A percentile compares a stretch with the other conserved stretches of the same genome.
Evolutionary conservation across 1,140 invertebrate genomes (phyloP).

Genomic region (Aphis craccivora): DNA sequence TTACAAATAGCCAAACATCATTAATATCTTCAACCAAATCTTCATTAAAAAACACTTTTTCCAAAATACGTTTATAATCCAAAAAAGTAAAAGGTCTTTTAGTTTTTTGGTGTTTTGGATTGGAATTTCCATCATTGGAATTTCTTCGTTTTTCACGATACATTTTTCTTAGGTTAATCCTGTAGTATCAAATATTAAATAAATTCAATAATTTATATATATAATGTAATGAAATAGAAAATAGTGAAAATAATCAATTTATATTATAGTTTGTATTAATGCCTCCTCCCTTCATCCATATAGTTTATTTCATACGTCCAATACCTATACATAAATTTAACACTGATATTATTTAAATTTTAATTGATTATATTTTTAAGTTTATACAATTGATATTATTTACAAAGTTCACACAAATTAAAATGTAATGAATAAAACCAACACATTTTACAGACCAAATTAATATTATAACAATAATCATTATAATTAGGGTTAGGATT

Average conservation of each 20-base stretch:
- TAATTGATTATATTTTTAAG: slow-evolving; percentile 32
- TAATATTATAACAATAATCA: not conserved
- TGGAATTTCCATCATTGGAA: not conserved
- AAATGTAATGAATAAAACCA: slow-evolving; percentile 2
- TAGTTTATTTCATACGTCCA: not conserved
- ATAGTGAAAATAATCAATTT: not conserved
- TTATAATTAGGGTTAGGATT: not conserved
- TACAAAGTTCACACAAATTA: not conserved
- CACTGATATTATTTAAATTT: not conserved
- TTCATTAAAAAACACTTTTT: slow-evolving; percentile 53
- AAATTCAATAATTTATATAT: not conserved
- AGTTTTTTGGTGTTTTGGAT: slow-evolving; percentile 36
- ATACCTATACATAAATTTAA: slow-evolving; percentile 22
- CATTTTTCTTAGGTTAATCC: slow-evolving; percentile 44
- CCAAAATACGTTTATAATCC: slow-evolving; percentile 46
- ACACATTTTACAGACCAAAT: not conserved
- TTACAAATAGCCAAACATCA: slow-evolving; percentile 61
- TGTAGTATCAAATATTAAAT: slow-evolving; percentile 36
- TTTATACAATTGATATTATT: not conserved
- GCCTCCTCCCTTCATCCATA: slow-evolving; percentile 45
- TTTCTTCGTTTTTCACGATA: slow-evolving; percentile 34
- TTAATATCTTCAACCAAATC: slow-evolving; percentile 60
- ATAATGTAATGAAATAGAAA: not conserved
- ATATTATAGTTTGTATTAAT: not conserved
- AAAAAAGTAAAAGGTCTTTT: slow-evolving; percentile 47